Evolutionary conservation across 1,140 invertebrate genomes (phyloP), one percentile per base, ranked within the genome.

Genomic region (Caenorhabditis latens): DNA sequence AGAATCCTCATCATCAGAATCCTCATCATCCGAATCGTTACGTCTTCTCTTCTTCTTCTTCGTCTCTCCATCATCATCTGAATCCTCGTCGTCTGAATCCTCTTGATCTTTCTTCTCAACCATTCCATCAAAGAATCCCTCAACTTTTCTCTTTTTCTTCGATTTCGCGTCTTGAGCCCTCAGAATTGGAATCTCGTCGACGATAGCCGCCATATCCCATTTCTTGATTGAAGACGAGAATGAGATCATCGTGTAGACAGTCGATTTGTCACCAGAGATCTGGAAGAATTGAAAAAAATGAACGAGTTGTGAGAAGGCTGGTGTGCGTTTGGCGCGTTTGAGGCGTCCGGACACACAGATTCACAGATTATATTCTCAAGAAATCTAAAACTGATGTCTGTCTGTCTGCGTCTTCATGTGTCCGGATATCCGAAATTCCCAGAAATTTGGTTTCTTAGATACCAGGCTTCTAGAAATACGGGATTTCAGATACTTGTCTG

Each of bases 61-160:
- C 9, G 57, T 11, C 48, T 32, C 84, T 9, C 24, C 61, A 48
- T 63, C 65, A 14, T 61, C 84, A 65, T 65, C 58, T 2, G 32
- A 32, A 32, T 32, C 32, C 32, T 1, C 32, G 32, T 83, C 58
- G 32, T 55, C 55, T n/a, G 42, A 46, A 53, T 88, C 58, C 9
- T 79, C 84, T n/a, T n/a, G n/a, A n/a, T n/a, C n/a, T 42, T 84
- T 50, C 46, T 86, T 83, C 16, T 88, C 50, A 32, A 87, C 53
- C 43, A 88, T 53, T 50, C 87, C 87, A 53, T 86, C 84, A 55
- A 88, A 88, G 65, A 88, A 88, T 48, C 85, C 85, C 40, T 87
- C 87, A 5, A 32, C 42, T 16, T 89, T 83, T 16, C 67, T 88
- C 42, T 58, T 55, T 24, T 86, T 86, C 46, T 86, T 88, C 58